phyloP scores from a whole-genome alignment of 2,113 vertebrate species.

The Recurvirostra avosetta region DNA sequence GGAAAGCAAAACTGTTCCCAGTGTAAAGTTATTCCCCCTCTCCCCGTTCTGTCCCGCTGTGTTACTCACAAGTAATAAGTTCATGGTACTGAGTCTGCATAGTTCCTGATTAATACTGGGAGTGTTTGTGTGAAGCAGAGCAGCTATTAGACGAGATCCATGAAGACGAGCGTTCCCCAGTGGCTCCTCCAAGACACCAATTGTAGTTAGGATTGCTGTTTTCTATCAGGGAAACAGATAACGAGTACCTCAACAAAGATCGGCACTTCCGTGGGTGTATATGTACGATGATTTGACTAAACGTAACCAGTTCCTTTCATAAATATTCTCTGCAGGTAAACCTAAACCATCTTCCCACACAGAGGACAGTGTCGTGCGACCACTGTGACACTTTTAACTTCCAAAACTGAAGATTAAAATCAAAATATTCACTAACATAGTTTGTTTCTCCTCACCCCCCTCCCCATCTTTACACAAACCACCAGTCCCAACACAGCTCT shows the following conservation, averaged over 20 bases:
- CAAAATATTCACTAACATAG: rapidly evolving
- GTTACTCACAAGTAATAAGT: constrained; percentile 86
- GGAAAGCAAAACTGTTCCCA: not conserved
- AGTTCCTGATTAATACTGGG: constrained; percentile 90
- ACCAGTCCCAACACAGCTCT: not conserved
- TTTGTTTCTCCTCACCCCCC: not conserved
- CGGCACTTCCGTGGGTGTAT: rapidly evolving
- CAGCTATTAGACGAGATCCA: constrained; percentile 87
- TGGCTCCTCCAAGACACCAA: constrained; percentile 92
- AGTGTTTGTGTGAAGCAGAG: constrained; percentile 87
- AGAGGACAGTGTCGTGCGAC: rapidly evolving
- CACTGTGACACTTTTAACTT: rapidly evolving
- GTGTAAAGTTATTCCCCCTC: not conserved
- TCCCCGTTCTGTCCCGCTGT: rapidly evolving
- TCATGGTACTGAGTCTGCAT: constrained; percentile 88
- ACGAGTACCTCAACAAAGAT: rapidly evolving
- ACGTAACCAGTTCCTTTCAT: rapidly evolving
- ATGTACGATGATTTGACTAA: rapidly evolving
- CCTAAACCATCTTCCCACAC: not conserved
- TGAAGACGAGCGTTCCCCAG: constrained; percentile 93
- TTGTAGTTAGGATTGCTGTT: constrained; percentile 90
- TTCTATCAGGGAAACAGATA: constrained; percentile 67
- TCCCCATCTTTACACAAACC: not conserved
- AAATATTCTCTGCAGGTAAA: not conserved
- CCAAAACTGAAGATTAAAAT: not conserved